phyloP scores from a whole-genome alignment of 2,797 vertebrate species.

The Cirrhinus molitorella region DNA sequence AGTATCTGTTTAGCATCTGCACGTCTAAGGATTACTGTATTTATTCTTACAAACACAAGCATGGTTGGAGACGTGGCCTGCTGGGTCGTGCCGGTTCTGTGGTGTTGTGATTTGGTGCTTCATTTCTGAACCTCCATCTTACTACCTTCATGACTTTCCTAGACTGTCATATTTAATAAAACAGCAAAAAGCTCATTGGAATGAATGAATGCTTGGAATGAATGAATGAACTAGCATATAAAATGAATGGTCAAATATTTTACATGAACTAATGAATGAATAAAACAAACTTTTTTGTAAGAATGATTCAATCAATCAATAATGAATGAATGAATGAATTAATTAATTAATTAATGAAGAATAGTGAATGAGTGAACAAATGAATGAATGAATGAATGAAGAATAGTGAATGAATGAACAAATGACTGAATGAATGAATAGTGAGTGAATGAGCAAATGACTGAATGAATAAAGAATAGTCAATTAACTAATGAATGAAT shows the following conservation, averaged over 20 bases:
- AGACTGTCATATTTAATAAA: neutral
- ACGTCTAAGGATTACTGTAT: neutral
- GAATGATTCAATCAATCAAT: too few relatives aligned
- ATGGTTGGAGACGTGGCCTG: neutral
- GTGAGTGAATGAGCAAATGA: too few relatives aligned
- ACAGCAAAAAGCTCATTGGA: neutral
- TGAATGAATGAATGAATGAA: too few relatives aligned
- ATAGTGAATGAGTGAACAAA: too few relatives aligned
- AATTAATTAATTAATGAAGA: too few relatives aligned
- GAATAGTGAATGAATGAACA: too few relatives aligned
- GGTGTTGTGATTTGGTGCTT: neutral
- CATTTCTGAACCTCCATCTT: neutral
- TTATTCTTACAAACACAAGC: neutral
- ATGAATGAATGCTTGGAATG: neutral
- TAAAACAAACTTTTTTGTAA: too few relatives aligned
- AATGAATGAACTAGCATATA: neutral
- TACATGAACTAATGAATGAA: too few relatives aligned
- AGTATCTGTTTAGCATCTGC: neutral
- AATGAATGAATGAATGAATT: too few relatives aligned
- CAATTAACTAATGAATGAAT: too few relatives aligned
- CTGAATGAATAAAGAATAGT: too few relatives aligned
- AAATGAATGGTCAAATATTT: neutral
- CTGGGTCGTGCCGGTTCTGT: neutral
- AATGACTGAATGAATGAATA: too few relatives aligned
- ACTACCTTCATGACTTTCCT: neutral